Evolutionary conservation across 2,797 vertebrate genomes (phyloP).

Genomic region (Anguilla marmorata): DNA sequence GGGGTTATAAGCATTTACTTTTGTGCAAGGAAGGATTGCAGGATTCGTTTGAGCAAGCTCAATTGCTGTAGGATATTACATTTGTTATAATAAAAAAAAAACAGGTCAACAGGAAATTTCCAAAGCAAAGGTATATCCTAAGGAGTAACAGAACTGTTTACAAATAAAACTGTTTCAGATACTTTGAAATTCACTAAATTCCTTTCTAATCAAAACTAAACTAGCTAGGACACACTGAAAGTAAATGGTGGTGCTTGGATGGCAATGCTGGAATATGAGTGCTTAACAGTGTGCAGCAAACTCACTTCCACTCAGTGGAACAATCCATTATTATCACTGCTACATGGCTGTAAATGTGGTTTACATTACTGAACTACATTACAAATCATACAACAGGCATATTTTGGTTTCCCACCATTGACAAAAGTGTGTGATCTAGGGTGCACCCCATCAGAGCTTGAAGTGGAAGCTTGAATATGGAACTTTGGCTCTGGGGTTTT

Average conservation of each 20-base stretch:
- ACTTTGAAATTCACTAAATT: not conserved
- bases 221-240: not conserved
- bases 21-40: not conserved
- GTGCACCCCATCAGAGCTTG: not conserved
- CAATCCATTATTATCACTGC: not conserved
- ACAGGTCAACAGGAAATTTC: not conserved
- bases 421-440: not conserved
- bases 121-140: not conserved
- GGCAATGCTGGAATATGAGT: not conserved
- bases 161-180: not conserved
- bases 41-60: not conserved
- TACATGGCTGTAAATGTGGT: not conserved
- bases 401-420: not conserved
- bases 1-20: not conserved
- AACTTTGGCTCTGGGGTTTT: not conserved
- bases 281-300: not conserved
- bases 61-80: not conserved
- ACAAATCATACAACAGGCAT: not conserved
- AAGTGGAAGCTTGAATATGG: not conserved
- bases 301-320: not conserved
- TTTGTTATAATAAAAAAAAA: not conserved
- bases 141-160: not conserved
- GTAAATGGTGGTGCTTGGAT: not conserved
- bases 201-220: not conserved
- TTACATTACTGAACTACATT: not conserved